Percentiles rank a stretch among this genome's conserved stretches.
These are phyloP conservation scores for Myrmophylax atrothorax DNA, from an alignment of 2,113 vertebrate genomes.

Conservation along the genomic window DNA sequence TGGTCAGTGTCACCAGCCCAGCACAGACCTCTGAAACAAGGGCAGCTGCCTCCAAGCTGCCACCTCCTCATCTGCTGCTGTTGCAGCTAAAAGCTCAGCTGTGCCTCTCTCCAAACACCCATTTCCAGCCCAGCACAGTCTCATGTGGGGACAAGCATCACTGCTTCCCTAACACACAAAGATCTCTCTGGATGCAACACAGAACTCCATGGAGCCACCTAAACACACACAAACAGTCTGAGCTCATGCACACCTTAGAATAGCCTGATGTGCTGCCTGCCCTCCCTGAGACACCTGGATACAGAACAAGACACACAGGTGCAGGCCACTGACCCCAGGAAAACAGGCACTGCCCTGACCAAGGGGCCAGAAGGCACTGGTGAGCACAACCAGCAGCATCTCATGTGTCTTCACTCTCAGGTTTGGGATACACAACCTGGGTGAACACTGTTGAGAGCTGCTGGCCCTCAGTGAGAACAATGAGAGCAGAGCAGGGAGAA, in stretches of 20 bases:
- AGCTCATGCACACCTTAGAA: not conserved
- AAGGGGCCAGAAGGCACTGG: not conserved
- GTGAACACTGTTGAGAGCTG: not conserved
- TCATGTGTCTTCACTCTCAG: rapidly evolving
- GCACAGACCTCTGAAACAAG: not conserved
- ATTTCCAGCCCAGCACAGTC: conserved; percentile 15
- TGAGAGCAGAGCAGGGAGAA: not conserved
- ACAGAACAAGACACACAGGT: not conserved
- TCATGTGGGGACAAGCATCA: not conserved
- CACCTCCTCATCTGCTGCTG: conserved; percentile 6
- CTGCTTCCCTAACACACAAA: conserved; percentile 2
- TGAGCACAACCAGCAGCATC: not conserved
- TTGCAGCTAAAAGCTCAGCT: conserved; percentile 21
- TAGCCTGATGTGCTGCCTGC: not conserved
- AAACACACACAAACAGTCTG: not conserved
- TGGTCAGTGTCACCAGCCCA: not conserved
- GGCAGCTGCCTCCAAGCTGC: not conserved
- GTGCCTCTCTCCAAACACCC: not conserved
- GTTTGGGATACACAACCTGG: not conserved
- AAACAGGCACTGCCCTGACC: not conserved
- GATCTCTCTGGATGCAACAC: conserved; percentile 31
- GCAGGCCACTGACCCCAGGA: not conserved
- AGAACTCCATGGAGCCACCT: not conserved
- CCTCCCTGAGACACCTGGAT: not conserved
- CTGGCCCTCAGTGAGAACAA: not conserved